A percentile compares a stretch with the other conserved stretches of the same genome.
Conservation (phyloP, 2,888 invertebrate species). For the Phoenoteleia sp. region DNA sequence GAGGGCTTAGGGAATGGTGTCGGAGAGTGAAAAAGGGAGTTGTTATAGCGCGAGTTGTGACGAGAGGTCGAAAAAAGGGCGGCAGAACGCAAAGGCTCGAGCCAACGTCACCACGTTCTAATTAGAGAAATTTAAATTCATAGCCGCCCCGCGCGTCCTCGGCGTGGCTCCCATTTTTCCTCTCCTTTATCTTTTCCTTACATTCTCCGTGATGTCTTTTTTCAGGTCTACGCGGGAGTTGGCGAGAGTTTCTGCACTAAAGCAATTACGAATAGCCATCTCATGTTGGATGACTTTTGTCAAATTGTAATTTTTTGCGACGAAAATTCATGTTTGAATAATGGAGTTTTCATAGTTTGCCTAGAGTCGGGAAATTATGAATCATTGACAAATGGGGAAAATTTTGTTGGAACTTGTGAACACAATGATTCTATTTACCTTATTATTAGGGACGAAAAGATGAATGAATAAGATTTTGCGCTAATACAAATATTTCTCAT, state of each 20-base stretch:
- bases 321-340: conserved; percentile 76
- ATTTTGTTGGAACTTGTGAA: too few species aligned
- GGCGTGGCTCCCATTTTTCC: conserved; percentile 74
- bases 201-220: conserved; percentile 52
- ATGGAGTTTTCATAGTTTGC: conserved; percentile 60
- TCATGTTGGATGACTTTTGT: conserved; percentile 78
- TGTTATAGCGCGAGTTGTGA: conserved; percentile 70
- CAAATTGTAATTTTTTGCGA: conserved; percentile 78
- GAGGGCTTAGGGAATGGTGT: conserved; percentile 72
- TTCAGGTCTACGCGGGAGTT: conserved; percentile 62
- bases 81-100: conserved; percentile 65
- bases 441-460: too few species aligned
- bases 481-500: neutral
- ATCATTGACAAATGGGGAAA: neutral
- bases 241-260: conserved; percentile 81
- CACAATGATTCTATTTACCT: too few species aligned
- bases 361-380: neutral
- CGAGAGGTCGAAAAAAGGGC: conserved; percentile 72
- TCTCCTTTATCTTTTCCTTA: conserved; percentile 49
- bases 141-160: conserved; percentile 82
- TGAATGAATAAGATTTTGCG: too few species aligned
- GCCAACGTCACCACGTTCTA: conserved; percentile 82
- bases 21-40: conserved; percentile 60
- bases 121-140: conserved; percentile 86
- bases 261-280: conserved; percentile 81